Evolutionary conservation across 2,797 vertebrate species (phyloP).

Genomic region (Coracias cyanogaster): DNA sequence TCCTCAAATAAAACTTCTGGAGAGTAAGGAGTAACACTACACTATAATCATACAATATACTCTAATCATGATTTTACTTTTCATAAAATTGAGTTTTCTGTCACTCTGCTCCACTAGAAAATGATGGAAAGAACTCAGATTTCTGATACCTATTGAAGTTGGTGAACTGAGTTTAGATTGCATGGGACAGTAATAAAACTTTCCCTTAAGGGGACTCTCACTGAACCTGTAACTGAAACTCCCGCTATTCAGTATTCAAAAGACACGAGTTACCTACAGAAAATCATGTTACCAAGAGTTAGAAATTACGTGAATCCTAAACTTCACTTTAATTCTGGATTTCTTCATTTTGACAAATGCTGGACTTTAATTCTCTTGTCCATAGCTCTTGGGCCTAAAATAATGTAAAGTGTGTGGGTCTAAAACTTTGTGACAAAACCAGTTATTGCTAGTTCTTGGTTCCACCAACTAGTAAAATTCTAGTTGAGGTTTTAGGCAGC

Average conservation of each 20-base stretch:
- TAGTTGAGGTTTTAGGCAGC: background rate
- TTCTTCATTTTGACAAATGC: background rate
- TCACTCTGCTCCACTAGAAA: background rate
- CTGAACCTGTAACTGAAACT: background rate
- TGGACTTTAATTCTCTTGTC: background rate
- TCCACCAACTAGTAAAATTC: background rate
- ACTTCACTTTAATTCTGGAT: background rate
- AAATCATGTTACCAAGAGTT: background rate
- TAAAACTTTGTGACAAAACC: background rate
- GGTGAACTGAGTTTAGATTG: background rate
- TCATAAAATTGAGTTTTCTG: background rate
- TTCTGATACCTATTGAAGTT: background rate
- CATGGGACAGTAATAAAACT: background rate
- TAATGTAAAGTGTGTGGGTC: background rate
- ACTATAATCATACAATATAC: background rate
- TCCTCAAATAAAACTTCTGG: background rate
- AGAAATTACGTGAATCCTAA: background rate
- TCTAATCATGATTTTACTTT: background rate
- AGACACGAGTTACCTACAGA: background rate
- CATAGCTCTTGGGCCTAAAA: background rate
- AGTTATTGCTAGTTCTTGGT: background rate
- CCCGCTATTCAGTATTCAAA: background rate
- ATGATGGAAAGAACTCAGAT: background rate
- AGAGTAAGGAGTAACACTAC: background rate
- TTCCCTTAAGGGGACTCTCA: background rate